Evolutionary conservation across 2,797 vertebrate genomes (phyloP), one percentile per base, ranked within the genome.

Genomic region (Karalla daura): DNA sequence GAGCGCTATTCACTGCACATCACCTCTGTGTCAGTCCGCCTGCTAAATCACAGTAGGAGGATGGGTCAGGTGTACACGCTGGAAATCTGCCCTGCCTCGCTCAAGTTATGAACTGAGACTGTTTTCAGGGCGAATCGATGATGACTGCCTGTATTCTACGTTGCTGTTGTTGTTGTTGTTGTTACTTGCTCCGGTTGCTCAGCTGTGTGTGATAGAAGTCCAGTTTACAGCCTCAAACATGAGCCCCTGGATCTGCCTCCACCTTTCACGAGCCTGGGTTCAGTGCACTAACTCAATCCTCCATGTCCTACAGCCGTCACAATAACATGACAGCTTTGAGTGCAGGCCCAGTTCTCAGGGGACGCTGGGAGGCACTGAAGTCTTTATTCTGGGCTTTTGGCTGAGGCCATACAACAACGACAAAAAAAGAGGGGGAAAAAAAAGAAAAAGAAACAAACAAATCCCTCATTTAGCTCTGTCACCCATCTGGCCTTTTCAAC

Each of bases 261-360:
- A 28, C 8, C 23, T 33, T 40, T 21, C n/a, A 43, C 43, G 50
- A 23, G 5, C 4, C 39, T 24, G 20, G n/a, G 43, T 30, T 60
- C 47, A 64, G 37, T 33, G 47, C 33, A 10, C 47, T 18, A 7
- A 37, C 32, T 24, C n/a, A n/a, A n/a, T 13, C 52, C 50, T 50
- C 14, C 7, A 11, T 33, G 52, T 11, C 4, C 64, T 50, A 8
- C 41, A 45, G 37, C 5, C 35, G 3, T 58, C 27, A 67, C 40
- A 27, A 23, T 41, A 32, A 70, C 70, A 18, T 8, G 50, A 45
- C 43, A 50, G 41, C 54, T 62, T 47, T 62, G 53, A 71, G 65
- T 71, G 68, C 28, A 51, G 33, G 39, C 2, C 25, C 27, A 7
- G 20, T 12, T 53, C 59, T 69, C 63, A 5, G n/a, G 55, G 63